phyloP scores from a whole-genome alignment of 2,888 invertebrate genomes.

The Gastrophysa polygoni region DNA sequence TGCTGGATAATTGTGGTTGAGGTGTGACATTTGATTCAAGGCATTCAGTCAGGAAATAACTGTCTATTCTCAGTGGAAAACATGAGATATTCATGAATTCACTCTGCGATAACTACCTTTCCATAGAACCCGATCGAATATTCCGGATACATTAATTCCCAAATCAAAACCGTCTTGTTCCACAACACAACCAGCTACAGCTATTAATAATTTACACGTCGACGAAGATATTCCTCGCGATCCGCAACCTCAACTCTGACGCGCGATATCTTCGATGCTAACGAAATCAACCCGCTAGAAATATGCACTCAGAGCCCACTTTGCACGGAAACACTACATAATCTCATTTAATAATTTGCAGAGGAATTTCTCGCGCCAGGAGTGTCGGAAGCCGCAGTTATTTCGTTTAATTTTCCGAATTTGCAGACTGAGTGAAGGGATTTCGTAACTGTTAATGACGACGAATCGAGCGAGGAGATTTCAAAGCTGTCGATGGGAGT shows the following conservation, averaged over 20 bases:
- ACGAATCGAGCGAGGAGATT: not conserved
- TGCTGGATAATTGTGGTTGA: no score
- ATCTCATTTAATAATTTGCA: slow-evolving; percentile 26
- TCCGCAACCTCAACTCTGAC: slow-evolving; percentile 10
- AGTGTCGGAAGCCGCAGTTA: slow-evolving; percentile 18
- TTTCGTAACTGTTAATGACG: not conserved
- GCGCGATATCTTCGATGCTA: slow-evolving; percentile 15
- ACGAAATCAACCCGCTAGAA: slow-evolving; percentile 23
- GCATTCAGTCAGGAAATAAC: no score
- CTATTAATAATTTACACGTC: not conserved
- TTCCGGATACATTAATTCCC: no score
- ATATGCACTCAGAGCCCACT: slow-evolving; percentile 25
- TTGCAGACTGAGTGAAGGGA: slow-evolving; percentile 22
- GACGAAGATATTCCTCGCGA: not conserved
- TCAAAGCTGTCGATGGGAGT: not conserved
- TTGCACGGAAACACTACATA: slow-evolving; percentile 20
- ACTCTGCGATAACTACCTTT: no score
- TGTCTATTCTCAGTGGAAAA: no score
- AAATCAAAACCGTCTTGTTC: no score
- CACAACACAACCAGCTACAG: not conserved
- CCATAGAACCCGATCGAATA: no score
- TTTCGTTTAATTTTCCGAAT: slow-evolving; percentile 36
- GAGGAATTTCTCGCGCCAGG: slow-evolving; percentile 17
- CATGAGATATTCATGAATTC: no score
- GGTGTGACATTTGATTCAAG: no score